Evolutionary conservation across 2,113 vertebrate species (phyloP), one percentile per base, ranked within the genome.

Genomic region (Phrynosoma platyrhinos): DNA sequence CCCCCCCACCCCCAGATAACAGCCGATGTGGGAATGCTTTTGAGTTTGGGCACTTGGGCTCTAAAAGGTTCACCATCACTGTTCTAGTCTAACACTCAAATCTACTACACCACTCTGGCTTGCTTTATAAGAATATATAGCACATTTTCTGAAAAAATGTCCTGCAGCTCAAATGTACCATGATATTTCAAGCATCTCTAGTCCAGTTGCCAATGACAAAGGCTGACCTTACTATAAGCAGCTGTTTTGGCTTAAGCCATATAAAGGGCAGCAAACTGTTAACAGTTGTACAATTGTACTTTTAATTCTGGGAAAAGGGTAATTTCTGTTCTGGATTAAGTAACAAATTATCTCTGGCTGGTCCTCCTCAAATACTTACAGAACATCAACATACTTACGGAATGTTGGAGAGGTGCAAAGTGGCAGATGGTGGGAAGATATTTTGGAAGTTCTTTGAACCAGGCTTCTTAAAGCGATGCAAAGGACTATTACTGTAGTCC

Each of bases 361-460:
- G 18, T 5, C 18, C 30, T 68, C 66, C 9, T 58, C 32, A 36
- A 53, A 42, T 13, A 62, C 58, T 62, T 62, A 62, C 58, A 62
- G 58, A 62, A 62, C 53, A 32, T 9, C 58, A 53, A 76, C 62
- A 76, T 96, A 98, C 98, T 97, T 94, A 98, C 98, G 97, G 98
- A 83, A 98, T 98, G 92, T 98, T 98, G 90, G 97, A 97, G 77
- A 98, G 97, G 94, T 98, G 98, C 83, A 98, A 94, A 3, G 97
- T 98, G 52, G 96, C 97, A 87, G 97, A 98, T 1, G 98, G 98
- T 88, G 98, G 98, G 84, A 97, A 97, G 82, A 98, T 97, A 92
- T 98, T 98, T 84, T 97, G 96, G 93, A 97, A 98, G 91, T 98
- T 98, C 92, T 96, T 98, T 68, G 98, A 98, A 72, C 96, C 96